A percentile compares a stretch with the other conserved stretches of the same genome.
Conservation (phyloP, 2,113 vertebrate genomes). For the Puma concolor region DNA sequence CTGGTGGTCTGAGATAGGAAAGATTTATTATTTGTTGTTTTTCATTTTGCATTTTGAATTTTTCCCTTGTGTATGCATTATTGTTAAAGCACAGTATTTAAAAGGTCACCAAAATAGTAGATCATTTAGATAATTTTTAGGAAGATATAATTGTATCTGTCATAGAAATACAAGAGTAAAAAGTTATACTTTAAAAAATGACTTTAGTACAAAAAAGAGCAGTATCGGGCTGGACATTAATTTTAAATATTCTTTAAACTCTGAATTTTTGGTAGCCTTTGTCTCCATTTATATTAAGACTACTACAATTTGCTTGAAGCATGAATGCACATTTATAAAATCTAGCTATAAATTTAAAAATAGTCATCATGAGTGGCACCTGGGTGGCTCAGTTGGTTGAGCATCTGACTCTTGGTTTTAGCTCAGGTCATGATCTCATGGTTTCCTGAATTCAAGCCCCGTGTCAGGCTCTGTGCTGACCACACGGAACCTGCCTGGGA, state of each 20-base stretch:
- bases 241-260: constrained; percentile 29
- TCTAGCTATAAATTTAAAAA: constrained; percentile 18
- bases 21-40: background rate
- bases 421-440: no score
- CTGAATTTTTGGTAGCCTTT: background rate
- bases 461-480: no score
- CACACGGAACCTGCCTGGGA: no score
- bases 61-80: background rate
- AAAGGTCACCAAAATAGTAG: background rate
- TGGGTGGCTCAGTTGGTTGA: no score
- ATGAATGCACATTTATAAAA: background rate
- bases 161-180: background rate
- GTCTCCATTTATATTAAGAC: constrained; percentile 31
- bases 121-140: background rate
- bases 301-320: background rate
- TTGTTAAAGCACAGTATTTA: constrained; percentile 29
- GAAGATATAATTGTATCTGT: background rate
- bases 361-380: background rate
- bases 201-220: background rate
- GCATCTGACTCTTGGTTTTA: no score
- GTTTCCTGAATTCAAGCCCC: no score
- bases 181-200: background rate
- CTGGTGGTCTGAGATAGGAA: background rate
- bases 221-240: background rate
- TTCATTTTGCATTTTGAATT: background rate